Evolutionary conservation across 2,888 invertebrate species (phyloP).

Genomic region (Cheilosia pagana): DNA sequence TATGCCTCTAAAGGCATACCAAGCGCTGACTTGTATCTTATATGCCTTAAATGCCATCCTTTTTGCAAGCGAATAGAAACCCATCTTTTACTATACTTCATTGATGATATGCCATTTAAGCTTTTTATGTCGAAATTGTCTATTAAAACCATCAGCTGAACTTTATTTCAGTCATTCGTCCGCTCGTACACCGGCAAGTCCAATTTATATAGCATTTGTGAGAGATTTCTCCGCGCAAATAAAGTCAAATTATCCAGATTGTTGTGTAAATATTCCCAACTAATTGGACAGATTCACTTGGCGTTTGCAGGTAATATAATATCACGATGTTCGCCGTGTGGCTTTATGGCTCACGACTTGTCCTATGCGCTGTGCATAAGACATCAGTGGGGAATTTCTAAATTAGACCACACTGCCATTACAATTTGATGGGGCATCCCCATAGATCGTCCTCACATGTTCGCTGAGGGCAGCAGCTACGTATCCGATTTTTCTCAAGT

Average conservation of each 20-base stretch:
- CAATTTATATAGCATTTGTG: conserved; percentile 42
- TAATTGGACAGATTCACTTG: conserved; percentile 70
- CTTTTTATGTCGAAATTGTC: too few species aligned
- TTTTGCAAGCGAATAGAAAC: too few species aligned
- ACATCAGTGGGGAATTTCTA: conserved; percentile 39
- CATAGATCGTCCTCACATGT: conserved; percentile 37
- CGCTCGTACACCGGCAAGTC: too few species aligned
- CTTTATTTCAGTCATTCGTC: too few species aligned
- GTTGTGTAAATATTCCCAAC: conserved; percentile 54
- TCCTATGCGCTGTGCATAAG: conserved; percentile 28
- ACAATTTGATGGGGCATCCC: conserved; percentile 21
- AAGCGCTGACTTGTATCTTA: too few species aligned
- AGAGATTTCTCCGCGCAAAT: conserved; percentile 24
- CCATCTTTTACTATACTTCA: too few species aligned
- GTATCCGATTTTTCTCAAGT: conserved; percentile 13
- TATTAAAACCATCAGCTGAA: too few species aligned
- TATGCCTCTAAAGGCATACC: too few species aligned
- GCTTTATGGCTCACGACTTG: conserved; percentile 71
- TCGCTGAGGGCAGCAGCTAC: conserved; percentile 18
- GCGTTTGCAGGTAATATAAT: conserved; percentile 52
- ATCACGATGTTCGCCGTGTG: conserved; percentile 61
- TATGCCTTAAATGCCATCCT: too few species aligned
- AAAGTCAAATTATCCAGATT: conserved; percentile 43
- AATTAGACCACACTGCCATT: conserved; percentile 54
- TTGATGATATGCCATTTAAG: too few species aligned